A percentile compares a stretch with the other conserved stretches of the same genome.
Evolutionary conservation across 2,797 vertebrate species (phyloP).

Genomic region (Eutrigla gurnardus): DNA sequence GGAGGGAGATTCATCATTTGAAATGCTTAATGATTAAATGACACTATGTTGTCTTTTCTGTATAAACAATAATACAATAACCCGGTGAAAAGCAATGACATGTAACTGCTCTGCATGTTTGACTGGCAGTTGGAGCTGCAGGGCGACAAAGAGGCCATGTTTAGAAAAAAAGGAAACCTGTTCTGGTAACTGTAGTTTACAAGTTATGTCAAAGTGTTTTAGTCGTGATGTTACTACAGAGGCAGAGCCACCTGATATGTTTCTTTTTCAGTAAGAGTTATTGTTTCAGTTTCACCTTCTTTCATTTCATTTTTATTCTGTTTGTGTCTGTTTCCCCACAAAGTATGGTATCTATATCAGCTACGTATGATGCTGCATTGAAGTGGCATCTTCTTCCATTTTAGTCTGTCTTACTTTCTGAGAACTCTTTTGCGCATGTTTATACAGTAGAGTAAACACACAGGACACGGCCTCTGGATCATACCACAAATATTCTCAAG

Average conservation of each 20-base stretch:
- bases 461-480: background rate
- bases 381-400: background rate
- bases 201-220: background rate
- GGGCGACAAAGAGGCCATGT: background rate
- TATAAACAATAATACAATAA: background rate
- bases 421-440: slow-evolving; percentile 2
- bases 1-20: slow-evolving; percentile 1
- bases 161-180: background rate
- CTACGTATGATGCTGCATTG: background rate
- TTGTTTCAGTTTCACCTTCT: background rate
- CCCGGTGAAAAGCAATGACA: background rate
- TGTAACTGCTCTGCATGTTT: background rate
- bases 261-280: background rate
- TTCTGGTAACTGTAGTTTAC: background rate
- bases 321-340: background rate
- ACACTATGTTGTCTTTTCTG: background rate
- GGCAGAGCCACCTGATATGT: background rate
- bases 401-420: background rate
- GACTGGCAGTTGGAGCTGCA: background rate
- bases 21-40: background rate
- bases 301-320: background rate
- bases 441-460: slow-evolving; percentile 35
- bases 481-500: slow-evolving; percentile 8
- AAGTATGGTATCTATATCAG: background rate
- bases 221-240: background rate